Evolutionary conservation across 2,797 vertebrate species (phyloP), one percentile per base, ranked within the genome.

Genomic region (Naso thynnoides): DNA sequence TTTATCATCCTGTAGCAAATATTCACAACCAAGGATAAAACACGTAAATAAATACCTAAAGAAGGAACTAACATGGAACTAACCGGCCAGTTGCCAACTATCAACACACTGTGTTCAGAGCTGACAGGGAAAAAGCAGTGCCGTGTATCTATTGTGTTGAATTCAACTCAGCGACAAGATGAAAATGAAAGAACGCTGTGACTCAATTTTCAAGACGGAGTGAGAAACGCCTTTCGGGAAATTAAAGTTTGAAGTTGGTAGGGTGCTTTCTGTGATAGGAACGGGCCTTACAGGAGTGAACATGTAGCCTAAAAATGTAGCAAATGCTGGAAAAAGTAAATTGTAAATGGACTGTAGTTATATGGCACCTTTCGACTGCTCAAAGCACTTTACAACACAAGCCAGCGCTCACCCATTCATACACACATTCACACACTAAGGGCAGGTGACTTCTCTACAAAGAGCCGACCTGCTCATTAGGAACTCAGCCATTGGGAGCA

Each of bases 191-290:
- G 47, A 64, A 71, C 4, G 36, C 58, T 33, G 9, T 11, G 14
- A 27, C 76, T 60, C 9, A 65, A 75, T 75, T 78, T 50, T 57
- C 49, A 71, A 74, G 73, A 45, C 50, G 61, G 76, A 66, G 36
- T 72, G 80, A 61, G 24, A 45, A 58, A 39, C 16, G 29, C 61
- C 79, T 24, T 80, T 57, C 3, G 66, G 76, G 76, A 82, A 78
- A 82, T 79, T 47, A 41, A 36, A 60, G 58, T 61, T 47, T 48
- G 48, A 60, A 42, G 54, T 44, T 2, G n/a, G 56, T n/a, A 47
- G 66, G 49, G 67, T 64, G 73, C 58, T 26, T 49, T 27, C 57
- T 71, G 11, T 48, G 36, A 64, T 15, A 39, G 31, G 44, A 73
- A 49, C 44, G 26, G 27, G 60, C 41, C 69, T 62, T 23, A 33